Conservation (phyloP, 1,140 invertebrate species). For the Drosophila ficusphila region DNA sequence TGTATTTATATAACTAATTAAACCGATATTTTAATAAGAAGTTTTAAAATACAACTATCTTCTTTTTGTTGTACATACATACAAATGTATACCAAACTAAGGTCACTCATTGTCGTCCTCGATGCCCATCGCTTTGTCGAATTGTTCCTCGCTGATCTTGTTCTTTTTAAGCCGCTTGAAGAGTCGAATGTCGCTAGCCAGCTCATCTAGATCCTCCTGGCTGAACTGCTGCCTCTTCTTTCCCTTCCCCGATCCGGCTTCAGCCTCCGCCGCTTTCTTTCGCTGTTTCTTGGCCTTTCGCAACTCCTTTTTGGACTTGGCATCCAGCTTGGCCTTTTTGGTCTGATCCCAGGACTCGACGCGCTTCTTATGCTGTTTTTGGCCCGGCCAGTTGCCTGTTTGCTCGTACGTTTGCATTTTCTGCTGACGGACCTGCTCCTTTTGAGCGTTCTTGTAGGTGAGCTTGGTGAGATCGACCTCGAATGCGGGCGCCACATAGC, state of each 20-base stretch:
- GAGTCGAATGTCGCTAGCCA: conserved; percentile 92
- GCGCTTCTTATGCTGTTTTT: conserved; percentile 87
- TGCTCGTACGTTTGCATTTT: conserved; percentile 90
- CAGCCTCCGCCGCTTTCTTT: conserved; percentile 71
- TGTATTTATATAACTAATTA: conserved; percentile 15
- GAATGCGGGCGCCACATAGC: conserved; percentile 87
- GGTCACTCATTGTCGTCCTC: conserved; percentile 53
- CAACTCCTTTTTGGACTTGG: conserved; percentile 86
- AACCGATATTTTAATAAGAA: neutral
- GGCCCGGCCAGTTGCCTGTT: conserved; percentile 91
- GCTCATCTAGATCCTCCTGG: conserved; percentile 92
- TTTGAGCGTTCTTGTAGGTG: conserved; percentile 92
- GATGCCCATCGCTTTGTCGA: conserved; percentile 86
- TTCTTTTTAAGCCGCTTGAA: conserved; percentile 95
- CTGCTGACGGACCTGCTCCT: conserved; percentile 89
- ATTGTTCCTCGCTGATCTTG: conserved; percentile 89
- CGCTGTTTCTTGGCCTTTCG: conserved; percentile 87
- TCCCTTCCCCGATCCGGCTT: conserved; percentile 74
- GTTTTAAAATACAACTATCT: neutral
- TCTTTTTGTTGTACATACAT: conserved; percentile 4
- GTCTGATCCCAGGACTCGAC: conserved; percentile 92
- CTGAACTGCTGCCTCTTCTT: conserved; percentile 86
- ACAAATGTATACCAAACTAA: neutral
- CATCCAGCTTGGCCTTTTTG: conserved; percentile 90
- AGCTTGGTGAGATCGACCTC: conserved; percentile 91